Evolutionary conservation across 2,113 vertebrate species (phyloP), one percentile per base, ranked within the genome.

Genomic region (Oxyruncus cristatus): DNA sequence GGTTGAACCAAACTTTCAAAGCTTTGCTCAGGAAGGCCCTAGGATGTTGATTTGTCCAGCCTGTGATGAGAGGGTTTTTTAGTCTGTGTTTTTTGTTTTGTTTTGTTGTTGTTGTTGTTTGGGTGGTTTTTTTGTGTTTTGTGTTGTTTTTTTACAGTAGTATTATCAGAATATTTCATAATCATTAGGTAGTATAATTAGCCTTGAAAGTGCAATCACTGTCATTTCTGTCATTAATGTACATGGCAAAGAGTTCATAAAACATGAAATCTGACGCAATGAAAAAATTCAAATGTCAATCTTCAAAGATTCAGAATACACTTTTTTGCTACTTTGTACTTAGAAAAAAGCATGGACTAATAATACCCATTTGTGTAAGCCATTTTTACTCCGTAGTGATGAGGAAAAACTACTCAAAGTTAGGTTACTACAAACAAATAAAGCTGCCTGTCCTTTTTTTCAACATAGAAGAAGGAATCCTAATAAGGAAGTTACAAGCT

Each of bases 211-310:
- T 52, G 52, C 73, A 77, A 87, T 73, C 59, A 7, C 52, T 70
- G 55, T 46, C 30, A 41, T 26, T 89, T 71, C 58, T 84, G 72
- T 78, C 81, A 79, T 67, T 66, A 84, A 91, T 7, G 44, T 42
- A 59, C 52, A 79, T 50, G 78, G 80, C 86, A 95, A 92, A 85
- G 52, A 89, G 80, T 78, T 95, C 96, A 92, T 68, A 89, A 89
- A 91, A 93, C 65, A 58, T 21, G 83, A 81, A 87, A 95, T 35
- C 2, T 19, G 58, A 66, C 52, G 32, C 33, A n/a, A n/a, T n/a
- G 12, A 58, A n/a, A 58, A 58, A n/a, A 58, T 10, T n/a, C 33
- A 9, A 58, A 58, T 58, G 21, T n/a, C 20, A n/a, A 58, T 47
- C 96, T 88, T 74, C 79, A 95, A 62, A 96, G 23, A 76, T 77